These are phyloP conservation scores for Zosterops pallidus DNA, from an alignment of 2,113 vertebrate genomes.

Conservation along the genomic window DNA sequence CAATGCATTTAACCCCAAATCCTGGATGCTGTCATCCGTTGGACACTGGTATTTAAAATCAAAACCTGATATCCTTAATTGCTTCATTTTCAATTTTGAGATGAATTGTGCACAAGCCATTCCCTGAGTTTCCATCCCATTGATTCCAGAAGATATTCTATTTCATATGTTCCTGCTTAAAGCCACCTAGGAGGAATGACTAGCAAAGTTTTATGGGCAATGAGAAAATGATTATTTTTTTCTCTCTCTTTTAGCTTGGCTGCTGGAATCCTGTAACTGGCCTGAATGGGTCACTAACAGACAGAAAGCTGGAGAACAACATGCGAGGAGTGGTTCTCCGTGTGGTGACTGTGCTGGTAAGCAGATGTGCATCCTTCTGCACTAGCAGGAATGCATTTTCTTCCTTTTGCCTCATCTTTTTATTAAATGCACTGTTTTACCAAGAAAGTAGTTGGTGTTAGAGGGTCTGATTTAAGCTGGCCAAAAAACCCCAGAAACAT, in stretches of 20 bases:
- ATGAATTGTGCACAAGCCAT: neutral
- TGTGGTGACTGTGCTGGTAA: constrained; percentile 96
- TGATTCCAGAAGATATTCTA: neutral
- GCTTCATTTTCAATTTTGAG: constrained; percentile 23
- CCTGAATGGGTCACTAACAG: constrained; percentile 93
- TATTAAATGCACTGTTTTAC: constrained; percentile 67
- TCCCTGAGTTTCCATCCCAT: neutral
- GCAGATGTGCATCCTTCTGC: constrained; percentile 24
- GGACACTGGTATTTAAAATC: neutral
- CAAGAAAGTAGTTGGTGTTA: constrained; percentile 59
- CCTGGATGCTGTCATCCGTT: neutral
- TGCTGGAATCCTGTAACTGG: constrained; percentile 95
- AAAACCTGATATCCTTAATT: neutral
- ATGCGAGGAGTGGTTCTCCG: constrained; percentile 95
- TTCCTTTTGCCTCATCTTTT: constrained; percentile 54
- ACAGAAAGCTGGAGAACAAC: constrained; percentile 97
- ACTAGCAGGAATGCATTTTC: neutral
- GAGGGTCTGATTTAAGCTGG: neutral
- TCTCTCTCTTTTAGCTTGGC: constrained; percentile 84
- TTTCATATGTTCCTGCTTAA: fast-evolving
- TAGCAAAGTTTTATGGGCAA: neutral
- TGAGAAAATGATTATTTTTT: neutral
- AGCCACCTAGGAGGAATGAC: neutral
- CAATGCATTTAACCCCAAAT: neutral
- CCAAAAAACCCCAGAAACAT: constrained; percentile 45